phyloP scores from a whole-genome alignment of 2,888 invertebrate species.

The Prenolepis imparis region DNA sequence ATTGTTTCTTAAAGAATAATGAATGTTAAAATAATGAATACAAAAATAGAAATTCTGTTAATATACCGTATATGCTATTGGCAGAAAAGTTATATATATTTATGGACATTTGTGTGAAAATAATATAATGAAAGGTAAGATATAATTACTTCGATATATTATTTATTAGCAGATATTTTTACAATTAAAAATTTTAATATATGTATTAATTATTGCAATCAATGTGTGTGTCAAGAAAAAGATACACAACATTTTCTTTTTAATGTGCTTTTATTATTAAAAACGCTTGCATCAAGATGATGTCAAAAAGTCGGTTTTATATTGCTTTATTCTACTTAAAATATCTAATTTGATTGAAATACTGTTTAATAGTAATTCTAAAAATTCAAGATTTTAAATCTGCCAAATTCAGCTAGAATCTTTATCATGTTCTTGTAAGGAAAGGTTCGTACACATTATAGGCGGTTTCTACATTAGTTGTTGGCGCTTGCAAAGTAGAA shows the following conservation, averaged over 20 bases:
- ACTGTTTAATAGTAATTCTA: conserved; percentile 13
- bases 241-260: not conserved
- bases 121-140: not conserved
- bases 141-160: not conserved
- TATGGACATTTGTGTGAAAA: not conserved
- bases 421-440: not conserved
- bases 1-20: not conserved
- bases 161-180: not conserved
- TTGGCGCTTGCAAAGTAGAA: conserved; percentile 37
- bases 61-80: not conserved
- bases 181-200: not conserved
- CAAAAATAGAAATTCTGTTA: not conserved
- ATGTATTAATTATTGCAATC: not conserved
- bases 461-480: conserved; percentile 26
- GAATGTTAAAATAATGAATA: not conserved
- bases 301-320: not conserved
- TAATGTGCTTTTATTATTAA: not conserved
- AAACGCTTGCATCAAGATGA: not conserved
- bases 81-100: not conserved
- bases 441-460: conserved; percentile 1
- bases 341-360: not conserved
- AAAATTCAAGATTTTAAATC: not conserved
- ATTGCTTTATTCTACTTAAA: not conserved
- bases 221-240: not conserved
- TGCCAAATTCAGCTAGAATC: not conserved